phyloP scores from a whole-genome alignment of 2,797 vertebrate genomes.

The Characodon lateralis region DNA sequence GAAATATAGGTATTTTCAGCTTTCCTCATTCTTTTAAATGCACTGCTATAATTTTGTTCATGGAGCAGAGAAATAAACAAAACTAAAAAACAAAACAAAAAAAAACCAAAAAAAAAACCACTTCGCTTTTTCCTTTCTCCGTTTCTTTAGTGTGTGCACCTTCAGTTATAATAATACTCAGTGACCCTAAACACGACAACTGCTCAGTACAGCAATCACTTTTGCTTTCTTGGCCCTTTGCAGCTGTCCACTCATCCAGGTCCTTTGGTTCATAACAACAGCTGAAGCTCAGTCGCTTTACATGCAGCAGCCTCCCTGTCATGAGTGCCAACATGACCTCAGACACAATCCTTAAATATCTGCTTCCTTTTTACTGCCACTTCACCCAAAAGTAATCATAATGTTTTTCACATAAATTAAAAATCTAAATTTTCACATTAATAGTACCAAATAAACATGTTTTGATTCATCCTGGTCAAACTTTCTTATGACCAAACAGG shows the following conservation, averaged over 20 bases:
- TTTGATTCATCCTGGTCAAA: neutral
- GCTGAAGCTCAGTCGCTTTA: constrained; percentile 79
- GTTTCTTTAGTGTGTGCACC: constrained; percentile 48
- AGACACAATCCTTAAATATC: constrained; percentile 9
- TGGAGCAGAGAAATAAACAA: neutral
- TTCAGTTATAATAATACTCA: constrained; percentile 64
- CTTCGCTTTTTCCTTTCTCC: constrained; percentile 6
- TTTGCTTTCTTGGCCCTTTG: constrained; percentile 63
- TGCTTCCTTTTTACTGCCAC: neutral
- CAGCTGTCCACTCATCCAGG: constrained; percentile 73
- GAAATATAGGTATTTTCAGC: neutral
- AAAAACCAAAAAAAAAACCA: neutral
- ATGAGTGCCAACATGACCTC: constrained; percentile 31
- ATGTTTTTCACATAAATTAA: neutral
- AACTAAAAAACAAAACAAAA: neutral
- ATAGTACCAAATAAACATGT: neutral
- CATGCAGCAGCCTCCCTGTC: constrained; percentile 36
- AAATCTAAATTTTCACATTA: neutral
- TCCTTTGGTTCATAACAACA: constrained; percentile 84
- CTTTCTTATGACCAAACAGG: constrained; percentile 11
- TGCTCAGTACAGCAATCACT: constrained; percentile 73
- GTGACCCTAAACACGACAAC: constrained; percentile 64
- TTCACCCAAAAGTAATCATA: neutral
- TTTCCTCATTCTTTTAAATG: neutral
- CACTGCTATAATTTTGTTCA: neutral